phyloP scores from a whole-genome alignment of 2,888 invertebrate species.

The Isoperla grammatica region DNA sequence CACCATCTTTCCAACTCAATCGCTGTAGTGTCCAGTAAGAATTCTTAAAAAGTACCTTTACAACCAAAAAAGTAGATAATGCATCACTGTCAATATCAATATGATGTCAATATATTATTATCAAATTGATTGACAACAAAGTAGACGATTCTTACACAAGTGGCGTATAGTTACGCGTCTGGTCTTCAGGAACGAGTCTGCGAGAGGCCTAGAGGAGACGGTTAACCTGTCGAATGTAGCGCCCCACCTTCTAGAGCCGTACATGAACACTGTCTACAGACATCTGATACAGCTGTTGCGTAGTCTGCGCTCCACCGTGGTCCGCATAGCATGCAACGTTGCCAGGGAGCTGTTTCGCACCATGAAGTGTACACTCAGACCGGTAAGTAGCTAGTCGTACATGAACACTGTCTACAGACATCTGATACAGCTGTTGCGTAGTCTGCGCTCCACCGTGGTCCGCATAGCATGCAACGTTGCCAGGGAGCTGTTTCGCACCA shows the following conservation, averaged over 20 bases:
- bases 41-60: too few relatives aligned
- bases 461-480: conserved; percentile 44
- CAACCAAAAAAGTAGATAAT: too few relatives aligned
- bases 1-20: too few relatives aligned
- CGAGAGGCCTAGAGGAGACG: conserved; percentile 4
- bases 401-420: conserved; percentile 43
- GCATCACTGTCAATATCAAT: too few relatives aligned
- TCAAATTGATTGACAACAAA: too few relatives aligned
- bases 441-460: conserved; percentile 44
- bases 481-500: conserved; percentile 43
- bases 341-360: conserved; percentile 44
- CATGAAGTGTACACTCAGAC: conserved; percentile 43
- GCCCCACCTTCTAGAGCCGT: conserved; percentile 27
- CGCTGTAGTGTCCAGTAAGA: too few relatives aligned
- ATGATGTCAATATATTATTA: too few relatives aligned
- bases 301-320: conserved; percentile 44
- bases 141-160: too few relatives aligned
- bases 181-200: not conserved
- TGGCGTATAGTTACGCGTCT: too few relatives aligned
- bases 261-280: conserved; percentile 43
- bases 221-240: not conserved
- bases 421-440: conserved; percentile 42
- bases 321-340: conserved; percentile 44
- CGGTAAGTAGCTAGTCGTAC: conserved; percentile 39
- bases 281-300: conserved; percentile 42